Conservation (phyloP, 2,797 vertebrate genomes). For the Carcharodon carcharias region DNA sequence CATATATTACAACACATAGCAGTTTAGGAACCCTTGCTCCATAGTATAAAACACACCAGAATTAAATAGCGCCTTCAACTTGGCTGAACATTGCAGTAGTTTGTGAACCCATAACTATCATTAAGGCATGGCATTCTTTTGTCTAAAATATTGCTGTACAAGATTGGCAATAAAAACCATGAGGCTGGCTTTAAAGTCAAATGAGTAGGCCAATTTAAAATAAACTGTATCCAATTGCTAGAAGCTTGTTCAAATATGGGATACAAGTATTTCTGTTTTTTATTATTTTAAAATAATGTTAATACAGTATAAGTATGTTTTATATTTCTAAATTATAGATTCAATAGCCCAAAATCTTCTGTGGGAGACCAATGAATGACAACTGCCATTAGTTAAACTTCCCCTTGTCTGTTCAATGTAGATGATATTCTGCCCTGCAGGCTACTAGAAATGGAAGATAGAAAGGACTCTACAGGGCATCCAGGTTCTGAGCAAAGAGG, state of each 20-base stretch:
- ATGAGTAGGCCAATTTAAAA: neutral
- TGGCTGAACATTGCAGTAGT: neutral
- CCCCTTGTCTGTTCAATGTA: neutral
- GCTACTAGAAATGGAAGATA: neutral
- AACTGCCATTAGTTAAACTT: neutral
- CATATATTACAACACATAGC: neutral
- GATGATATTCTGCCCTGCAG: neutral
- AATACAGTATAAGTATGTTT: no score
- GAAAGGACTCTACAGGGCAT: neutral
- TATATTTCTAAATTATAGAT: neutral
- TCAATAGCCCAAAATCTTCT: neutral
- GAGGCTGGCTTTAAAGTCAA: neutral
- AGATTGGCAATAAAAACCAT: neutral
- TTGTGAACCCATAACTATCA: neutral
- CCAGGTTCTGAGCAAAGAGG: neutral
- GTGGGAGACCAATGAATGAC: neutral
- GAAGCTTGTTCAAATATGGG: neutral
- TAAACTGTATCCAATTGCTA: neutral
- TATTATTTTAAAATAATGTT: neutral
- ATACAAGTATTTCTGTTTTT: neutral
- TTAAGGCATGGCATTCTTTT: neutral
- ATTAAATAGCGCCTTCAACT: neutral
- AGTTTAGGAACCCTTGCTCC: neutral
- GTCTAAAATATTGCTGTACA: neutral
- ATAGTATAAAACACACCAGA: neutral